Evolutionary conservation across 2,797 vertebrate genomes (phyloP).

Genomic region (Sternarchorhynchus goeldii): DNA sequence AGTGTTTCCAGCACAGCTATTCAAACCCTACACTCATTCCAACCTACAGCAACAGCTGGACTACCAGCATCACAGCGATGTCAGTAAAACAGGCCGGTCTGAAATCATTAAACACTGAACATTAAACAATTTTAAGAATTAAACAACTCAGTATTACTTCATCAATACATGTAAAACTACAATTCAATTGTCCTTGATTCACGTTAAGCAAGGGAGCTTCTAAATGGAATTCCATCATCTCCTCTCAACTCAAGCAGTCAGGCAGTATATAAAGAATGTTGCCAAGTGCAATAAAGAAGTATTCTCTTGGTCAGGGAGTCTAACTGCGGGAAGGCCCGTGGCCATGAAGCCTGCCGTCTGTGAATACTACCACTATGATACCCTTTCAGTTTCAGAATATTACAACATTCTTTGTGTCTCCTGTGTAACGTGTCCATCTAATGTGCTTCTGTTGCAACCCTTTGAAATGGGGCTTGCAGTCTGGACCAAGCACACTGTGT

Average conservation of each 20-base stretch:
- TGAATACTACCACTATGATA: conserved; percentile 5
- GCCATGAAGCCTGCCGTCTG: not conserved
- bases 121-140: too few relatives aligned
- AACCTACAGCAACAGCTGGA: too few relatives aligned
- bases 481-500: too few relatives aligned
- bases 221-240: conserved; percentile 29
- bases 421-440: not conserved
- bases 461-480: conserved; percentile 15
- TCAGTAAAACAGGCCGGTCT: not conserved
- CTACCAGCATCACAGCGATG: too few relatives aligned
- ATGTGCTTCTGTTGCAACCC: not conserved
- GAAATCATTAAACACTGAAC: not conserved
- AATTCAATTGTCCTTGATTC: conserved; percentile 6
- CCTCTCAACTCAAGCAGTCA: conserved; percentile 15
- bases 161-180: not conserved
- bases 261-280: conserved; percentile 27
- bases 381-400: conserved; percentile 1
- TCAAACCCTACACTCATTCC: not conserved
- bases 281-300: conserved; percentile 23
- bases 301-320: conserved; percentile 10
- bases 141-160: not conserved
- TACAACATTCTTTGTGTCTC: conserved; percentile 22
- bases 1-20: not conserved
- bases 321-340: conserved; percentile 6
- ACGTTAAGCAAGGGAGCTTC: not conserved